These are phyloP conservation scores for Saimiri boliviensis DNA, from an alignment of 2,113 vertebrate genomes.

Conservation along the genomic window DNA sequence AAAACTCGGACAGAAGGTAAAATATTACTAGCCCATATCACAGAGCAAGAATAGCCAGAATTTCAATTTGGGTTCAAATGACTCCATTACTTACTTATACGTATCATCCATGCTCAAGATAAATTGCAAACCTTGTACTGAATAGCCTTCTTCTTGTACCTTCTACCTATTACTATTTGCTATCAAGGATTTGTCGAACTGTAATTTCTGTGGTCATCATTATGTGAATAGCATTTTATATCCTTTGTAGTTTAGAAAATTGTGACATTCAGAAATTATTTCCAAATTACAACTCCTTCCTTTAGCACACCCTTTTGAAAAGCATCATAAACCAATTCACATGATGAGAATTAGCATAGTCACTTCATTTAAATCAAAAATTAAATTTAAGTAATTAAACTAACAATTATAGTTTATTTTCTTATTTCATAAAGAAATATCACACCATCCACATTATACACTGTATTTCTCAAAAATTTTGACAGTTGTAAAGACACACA, in stretches of 20 bases:
- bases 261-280: background rate
- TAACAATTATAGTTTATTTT: background rate
- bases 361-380: background rate
- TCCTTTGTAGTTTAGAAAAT: background rate
- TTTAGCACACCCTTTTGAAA: background rate
- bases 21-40: background rate
- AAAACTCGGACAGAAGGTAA: background rate
- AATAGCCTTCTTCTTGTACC: background rate
- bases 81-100: background rate
- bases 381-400: background rate
- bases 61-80: background rate
- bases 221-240: background rate
- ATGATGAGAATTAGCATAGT: background rate
- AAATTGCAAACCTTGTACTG: background rate
- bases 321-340: background rate
- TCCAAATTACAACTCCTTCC: background rate
- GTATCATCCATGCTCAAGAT: background rate
- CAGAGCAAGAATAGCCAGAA: background rate
- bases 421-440: background rate
- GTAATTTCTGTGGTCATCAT: background rate
- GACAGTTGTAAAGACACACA: background rate
- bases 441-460: background rate
- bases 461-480: background rate
- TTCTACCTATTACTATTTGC: background rate
- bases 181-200: background rate